Percentiles rank a stretch among this genome's conserved stretches.
phyloP scores from a whole-genome alignment of 2,797 vertebrate species.

The Okamejei kenojei region DNA sequence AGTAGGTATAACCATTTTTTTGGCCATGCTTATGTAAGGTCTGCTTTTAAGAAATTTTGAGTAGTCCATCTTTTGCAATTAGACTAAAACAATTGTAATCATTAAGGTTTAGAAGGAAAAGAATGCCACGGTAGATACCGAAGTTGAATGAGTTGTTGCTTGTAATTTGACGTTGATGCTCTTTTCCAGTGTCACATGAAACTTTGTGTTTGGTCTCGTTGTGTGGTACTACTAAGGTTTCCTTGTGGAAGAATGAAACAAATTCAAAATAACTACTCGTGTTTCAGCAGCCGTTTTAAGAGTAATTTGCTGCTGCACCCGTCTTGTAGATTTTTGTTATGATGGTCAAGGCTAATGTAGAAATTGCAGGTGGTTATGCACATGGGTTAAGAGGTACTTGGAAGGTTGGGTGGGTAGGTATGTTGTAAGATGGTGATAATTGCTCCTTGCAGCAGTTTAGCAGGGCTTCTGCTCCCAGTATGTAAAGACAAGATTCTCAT shows the following conservation, averaged over 20 bases:
- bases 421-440: too few relatives aligned
- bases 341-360: too few relatives aligned
- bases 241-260: not conserved
- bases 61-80: not conserved
- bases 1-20: not conserved
- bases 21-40: not conserved
- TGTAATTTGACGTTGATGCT: not conserved
- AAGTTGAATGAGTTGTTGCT: not conserved
- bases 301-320: too few relatives aligned
- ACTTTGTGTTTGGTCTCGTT: not conserved
- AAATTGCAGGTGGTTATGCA: too few relatives aligned
- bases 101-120: not conserved
- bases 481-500: too few relatives aligned
- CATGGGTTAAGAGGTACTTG: too few relatives aligned
- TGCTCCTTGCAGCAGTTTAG: too few relatives aligned
- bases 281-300: too few relatives aligned
- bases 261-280: too few relatives aligned
- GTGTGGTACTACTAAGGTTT: not conserved
- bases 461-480: too few relatives aligned
- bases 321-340: too few relatives aligned
- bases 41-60: not conserved
- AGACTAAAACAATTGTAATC: not conserved
- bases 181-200: not conserved
- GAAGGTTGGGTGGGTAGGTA: too few relatives aligned
- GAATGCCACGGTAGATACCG: not conserved